Evolutionary conservation across 2,888 invertebrate genomes (phyloP), one percentile per base, ranked within the genome.

Genomic region (Listrodromus nycthemerus): DNA sequence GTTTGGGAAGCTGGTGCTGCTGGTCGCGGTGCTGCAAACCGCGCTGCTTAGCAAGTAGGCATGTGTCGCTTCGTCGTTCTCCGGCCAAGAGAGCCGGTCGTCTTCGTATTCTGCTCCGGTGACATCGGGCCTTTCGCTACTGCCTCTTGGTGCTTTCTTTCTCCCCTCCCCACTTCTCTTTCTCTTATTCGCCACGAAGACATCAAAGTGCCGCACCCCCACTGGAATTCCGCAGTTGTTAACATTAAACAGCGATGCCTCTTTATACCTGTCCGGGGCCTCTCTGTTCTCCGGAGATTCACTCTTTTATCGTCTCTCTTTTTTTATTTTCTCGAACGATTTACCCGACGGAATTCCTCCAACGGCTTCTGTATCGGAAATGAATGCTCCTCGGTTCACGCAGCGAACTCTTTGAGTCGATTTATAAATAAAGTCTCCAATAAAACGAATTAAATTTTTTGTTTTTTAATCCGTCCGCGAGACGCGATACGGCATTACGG

Each of bases 181-280:
- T 41, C 65, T 79, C 58, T 58, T 80, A 69, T 69, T 84, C 55
- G 50, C 83, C 76, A 80, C 80, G 79, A 76, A 66, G 82, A 82
- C 86, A 86, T 85, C 85, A 87, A 87, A 86, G 84, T 84, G 77
- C 83, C 85, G 83, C 85, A 61, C 86, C 89, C 84, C 86, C 87
- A 82, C 86, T 86, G 89, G 90, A 91, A 90, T 90, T 89, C 89
- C 87, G 84, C 86, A 88, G 89, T 91, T 90, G 90, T 90, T 90
- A 91, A 91, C 90, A 91, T 89, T 90, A 88, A 90, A 88, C 87
- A 88, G 87, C 86, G 87, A 89, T 89, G 86, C 87, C 86, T 84
- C 83, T 80, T 84, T 85, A 85, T 82, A 88, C 87, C 88, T 88
- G 87, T 88, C 85, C 86, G 85, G 84, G 83, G 75, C 86, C 82